Evolutionary conservation across 2,797 vertebrate species (phyloP), one percentile per base, ranked within the genome.

Genomic region (Sebastes trivittatus): DNA sequence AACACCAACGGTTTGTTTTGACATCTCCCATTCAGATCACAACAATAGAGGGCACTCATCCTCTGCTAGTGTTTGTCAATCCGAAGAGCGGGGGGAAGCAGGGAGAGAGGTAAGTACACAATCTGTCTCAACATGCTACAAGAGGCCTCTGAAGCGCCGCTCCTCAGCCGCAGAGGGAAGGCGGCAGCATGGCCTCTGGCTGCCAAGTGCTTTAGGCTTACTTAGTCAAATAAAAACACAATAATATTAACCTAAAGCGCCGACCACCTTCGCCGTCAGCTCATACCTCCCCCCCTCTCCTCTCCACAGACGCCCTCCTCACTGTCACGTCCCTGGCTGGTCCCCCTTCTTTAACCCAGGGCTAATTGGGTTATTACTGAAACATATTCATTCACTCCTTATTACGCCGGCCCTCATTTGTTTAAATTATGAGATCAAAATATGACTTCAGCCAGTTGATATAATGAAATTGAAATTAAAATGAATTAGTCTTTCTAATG

Each of bases 81-180:
- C 98, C 97, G 83, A 98, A 98, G 95, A 98, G 97, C 93, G 98
- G 97, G 75, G 98, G 97, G 77, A 99, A 98, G 92, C 98, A 98
- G 96, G 97, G 97, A 89, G 97, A 98, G 95, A 94, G 97, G 97
- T 98, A 95, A 93, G 96, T 32, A 85, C 88, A 82, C 87, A 77
- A 67, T 83, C 86, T 72, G 82, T 89, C 88, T 84, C 89, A 71
- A 81, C 88, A 80, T 66, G 86, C 82, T 78, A 75, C 88, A 79
- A 87, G 85, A 88, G 81, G 89, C 88, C 88, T 88, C 72, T 79
- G 27, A 88, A 87, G 81, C 87, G 9, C 13, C 32, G 46, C 86
- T 74, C 71, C 78, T 80, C 72, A 74, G 61, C 49, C 49, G 13
- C 78, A 32, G 68, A 69, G 78, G 80, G 78, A 78, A 63, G 58